Evolutionary conservation across 2,888 invertebrate species (phyloP), one percentile per base, ranked within the genome.

Genomic region (Dolichomitus sp.): DNA sequence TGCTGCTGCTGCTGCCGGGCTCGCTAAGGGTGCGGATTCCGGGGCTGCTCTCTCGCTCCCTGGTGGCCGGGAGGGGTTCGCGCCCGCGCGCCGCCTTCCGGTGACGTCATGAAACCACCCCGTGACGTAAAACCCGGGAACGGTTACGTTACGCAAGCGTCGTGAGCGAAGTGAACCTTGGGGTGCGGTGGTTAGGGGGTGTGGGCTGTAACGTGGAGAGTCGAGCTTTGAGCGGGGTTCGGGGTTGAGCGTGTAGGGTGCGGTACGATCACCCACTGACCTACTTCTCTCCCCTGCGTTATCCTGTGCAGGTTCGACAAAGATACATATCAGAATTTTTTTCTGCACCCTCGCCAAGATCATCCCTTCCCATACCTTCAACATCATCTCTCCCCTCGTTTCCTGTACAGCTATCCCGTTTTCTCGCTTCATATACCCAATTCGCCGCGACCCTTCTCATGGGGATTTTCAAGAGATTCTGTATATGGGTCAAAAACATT

Each of bases 191-290:
- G 65, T 54, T 33, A 14, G 33, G 37, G 27, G 48, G 75, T 65
- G 54, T 45, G 74, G 50, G 74, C 27, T 61, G 69, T n/a, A 50
- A 65, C 33, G 40, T 45, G 50, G 48, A 70, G 77, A 65, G 61
- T 19, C 23, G 40, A 66, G 61, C 70, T 69, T 42, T 50, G 59
- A 57, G 48, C 52, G 23, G 59, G 59, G 45, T 66, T 30, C n/a
- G 57, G 70, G 57, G 42, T 50, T 45, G 50, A 48, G 50, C 57
- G 37, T 72, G 72, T 68, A 84, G 88, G 87, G 88, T 88, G 87
- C 88, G 90, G 88, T 89, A 87, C 89, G 89, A 92, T 91, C 91
- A 91, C 92, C 92, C 90, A 91, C 89, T 92, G 92, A 87, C 92
- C 92, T 89, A 92, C 87, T 88, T 87, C 85, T 66, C 81, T 73